Conservation (phyloP, 2,797 vertebrate species). For the Oceanodroma leucorhoa region DNA sequence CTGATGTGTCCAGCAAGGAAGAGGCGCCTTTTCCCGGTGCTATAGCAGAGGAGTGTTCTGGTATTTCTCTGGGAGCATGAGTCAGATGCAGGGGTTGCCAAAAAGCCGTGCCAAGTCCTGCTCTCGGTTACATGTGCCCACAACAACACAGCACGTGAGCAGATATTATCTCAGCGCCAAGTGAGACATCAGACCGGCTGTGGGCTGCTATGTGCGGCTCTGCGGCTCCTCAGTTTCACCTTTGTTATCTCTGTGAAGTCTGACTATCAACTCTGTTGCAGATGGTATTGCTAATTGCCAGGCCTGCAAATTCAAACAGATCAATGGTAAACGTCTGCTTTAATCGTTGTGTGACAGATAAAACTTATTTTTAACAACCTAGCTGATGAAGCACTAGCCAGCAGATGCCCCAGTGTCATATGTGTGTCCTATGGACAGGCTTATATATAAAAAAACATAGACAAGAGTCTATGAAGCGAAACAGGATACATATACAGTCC, state of each 20-base stretch:
- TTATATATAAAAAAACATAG: background rate
- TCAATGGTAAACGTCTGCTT: background rate
- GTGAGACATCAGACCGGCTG: rapidly evolving
- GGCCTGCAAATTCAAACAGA: background rate
- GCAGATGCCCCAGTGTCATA: background rate
- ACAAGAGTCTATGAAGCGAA: background rate
- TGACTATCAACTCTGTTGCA: background rate
- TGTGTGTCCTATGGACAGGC: background rate
- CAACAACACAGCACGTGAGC: background rate
- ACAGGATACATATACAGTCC: background rate
- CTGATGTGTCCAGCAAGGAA: rapidly evolving
- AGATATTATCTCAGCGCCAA: background rate
- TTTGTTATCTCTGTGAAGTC: background rate
- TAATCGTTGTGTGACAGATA: background rate
- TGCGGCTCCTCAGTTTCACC: background rate
- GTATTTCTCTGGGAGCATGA: constrained; percentile 14
- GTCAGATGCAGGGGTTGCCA: background rate
- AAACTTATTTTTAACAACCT: background rate
- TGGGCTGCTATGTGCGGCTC: background rate
- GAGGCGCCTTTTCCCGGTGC: background rate
- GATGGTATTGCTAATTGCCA: background rate
- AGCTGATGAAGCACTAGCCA: background rate
- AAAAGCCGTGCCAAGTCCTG: background rate
- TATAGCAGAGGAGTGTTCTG: background rate
- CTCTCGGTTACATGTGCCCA: background rate